A percentile compares a stretch with the other conserved stretches of the same genome.
phyloP scores from a whole-genome alignment of 1,140 invertebrate species.

The Drosophila nigromelanica region DNA sequence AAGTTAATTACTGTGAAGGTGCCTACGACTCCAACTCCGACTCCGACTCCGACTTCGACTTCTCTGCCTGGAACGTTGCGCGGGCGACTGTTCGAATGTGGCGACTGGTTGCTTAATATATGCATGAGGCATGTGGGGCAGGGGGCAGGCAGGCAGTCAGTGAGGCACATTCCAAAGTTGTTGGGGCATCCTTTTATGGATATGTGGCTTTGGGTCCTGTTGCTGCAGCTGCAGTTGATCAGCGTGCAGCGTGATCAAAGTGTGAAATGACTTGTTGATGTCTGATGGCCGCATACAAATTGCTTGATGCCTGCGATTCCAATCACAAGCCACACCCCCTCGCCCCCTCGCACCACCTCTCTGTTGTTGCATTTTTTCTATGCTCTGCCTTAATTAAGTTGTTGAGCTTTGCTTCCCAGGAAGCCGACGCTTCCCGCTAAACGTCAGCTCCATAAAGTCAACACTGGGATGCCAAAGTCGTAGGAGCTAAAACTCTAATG shows the following conservation, averaged over 20 bases:
- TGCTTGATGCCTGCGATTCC: constrained; percentile 70
- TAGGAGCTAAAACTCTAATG: constrained; percentile 53
- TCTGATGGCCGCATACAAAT: constrained; percentile 78
- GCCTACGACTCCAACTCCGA: constrained; percentile 45
- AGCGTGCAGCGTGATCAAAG: constrained; percentile 72
- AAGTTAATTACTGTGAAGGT: constrained; percentile 81
- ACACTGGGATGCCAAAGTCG: constrained; percentile 22
- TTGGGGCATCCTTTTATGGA: constrained; percentile 74
- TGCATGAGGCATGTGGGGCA: constrained; percentile 40
- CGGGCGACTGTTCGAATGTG: constrained; percentile 27
- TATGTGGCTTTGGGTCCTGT: constrained; percentile 38
- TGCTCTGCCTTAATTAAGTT: constrained; percentile 73
- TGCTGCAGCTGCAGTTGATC: constrained; percentile 42
- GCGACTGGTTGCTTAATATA: constrained; percentile 58
- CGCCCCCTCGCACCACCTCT: not conserved
- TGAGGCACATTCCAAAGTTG: constrained; percentile 59
- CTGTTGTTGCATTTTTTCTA: constrained; percentile 31
- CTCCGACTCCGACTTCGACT: constrained; percentile 25
- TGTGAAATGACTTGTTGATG: constrained; percentile 82
- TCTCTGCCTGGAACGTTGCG: constrained; percentile 17
- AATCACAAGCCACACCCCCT: constrained; percentile 36
- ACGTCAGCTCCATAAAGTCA: constrained; percentile 35
- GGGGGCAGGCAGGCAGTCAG: constrained; percentile 7
- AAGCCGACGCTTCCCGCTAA: constrained; percentile 32
- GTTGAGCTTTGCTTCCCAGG: constrained; percentile 49